Evolutionary conservation across 2,888 invertebrate species (phyloP), one percentile per base, ranked within the genome.

Genomic region (Pinctada fucata): DNA sequence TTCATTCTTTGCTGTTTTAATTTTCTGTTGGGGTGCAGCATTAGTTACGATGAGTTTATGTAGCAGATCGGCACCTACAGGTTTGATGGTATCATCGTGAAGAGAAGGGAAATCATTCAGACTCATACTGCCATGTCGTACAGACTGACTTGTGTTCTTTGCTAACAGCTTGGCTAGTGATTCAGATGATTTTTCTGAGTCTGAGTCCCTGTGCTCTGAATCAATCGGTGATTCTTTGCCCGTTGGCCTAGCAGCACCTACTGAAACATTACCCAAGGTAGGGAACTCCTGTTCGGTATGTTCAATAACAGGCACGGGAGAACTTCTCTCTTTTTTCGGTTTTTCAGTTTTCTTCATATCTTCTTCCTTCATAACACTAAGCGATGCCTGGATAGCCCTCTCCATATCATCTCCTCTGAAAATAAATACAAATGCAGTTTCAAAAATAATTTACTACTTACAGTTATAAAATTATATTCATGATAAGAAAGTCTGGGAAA

Each of bases 131-230:
- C 88, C 88, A 71, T 88, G 86, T 47, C 88, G 85, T 3, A 92
- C 90, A 50, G 91, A 91, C 81, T 90, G 88, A 48, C 90, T 87
- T 75, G 90, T 89, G 16, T 87, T 86, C 49, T 88, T 85, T 4
- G 92, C 92, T 52, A 93, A 76, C 68, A 88, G 89, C 68, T 90
- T 88, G 10, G 92, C 92, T 82, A 91, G 83, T 3, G 90, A 88
- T 63, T 82, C 75, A 49, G 72, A 65, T 13, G 78, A n/a, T 52
- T 76, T 75, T 13, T 79, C 72, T 45, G 75, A 68, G 48, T 75
- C 77, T 3, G 77, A 73, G 52, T 79, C 79, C 47, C 69, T 75
- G 48, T 76, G 65, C 31, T 71, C 70, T 10, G 64, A 69, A 66
- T 72, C 73, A 51, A 49, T 75, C 3, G 83, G 66, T 2, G 79